phyloP scores from a whole-genome alignment of 2,797 vertebrate genomes.

The Anguilla marmorata region DNA sequence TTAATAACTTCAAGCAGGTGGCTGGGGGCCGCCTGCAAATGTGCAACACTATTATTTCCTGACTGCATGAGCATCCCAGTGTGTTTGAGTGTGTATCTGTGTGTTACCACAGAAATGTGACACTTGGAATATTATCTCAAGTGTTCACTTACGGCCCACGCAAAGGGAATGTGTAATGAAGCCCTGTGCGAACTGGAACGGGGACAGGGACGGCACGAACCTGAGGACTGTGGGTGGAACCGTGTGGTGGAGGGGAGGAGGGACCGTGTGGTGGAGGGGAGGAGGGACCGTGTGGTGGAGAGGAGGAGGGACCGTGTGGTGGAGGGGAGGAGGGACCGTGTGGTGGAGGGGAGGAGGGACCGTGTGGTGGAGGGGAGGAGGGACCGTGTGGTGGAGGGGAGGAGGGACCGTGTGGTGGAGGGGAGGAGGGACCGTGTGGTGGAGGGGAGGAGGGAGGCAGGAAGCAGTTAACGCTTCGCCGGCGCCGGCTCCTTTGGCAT shows the following conservation, averaged over 20 bases:
- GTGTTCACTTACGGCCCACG: not conserved
- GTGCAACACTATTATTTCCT: not conserved
- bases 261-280: not conserved
- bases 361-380: not conserved
- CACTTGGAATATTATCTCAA: not conserved
- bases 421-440: not conserved
- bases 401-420: not conserved
- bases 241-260: not conserved
- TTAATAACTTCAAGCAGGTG: slow-evolving; percentile 27
- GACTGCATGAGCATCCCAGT: not conserved
- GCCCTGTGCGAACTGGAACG: not conserved
- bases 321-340: no score
- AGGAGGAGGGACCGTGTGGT: no score
- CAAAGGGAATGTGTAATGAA: not conserved
- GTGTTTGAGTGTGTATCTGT: not conserved
- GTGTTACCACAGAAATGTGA: not conserved
- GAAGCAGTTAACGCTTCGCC: slow-evolving; percentile 56
- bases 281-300: no score
- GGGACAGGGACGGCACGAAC: not conserved
- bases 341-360: no score
- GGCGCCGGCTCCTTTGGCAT: slow-evolving; percentile 59
- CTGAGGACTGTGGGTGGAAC: not conserved
- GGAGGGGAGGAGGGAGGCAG: slow-evolving; percentile 35
- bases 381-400: no score
- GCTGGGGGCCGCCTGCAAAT: not conserved